Base-by-base conservation (phyloP, 1,140 invertebrate genomes). In the Dendroctonus ponderosae region DNA sequence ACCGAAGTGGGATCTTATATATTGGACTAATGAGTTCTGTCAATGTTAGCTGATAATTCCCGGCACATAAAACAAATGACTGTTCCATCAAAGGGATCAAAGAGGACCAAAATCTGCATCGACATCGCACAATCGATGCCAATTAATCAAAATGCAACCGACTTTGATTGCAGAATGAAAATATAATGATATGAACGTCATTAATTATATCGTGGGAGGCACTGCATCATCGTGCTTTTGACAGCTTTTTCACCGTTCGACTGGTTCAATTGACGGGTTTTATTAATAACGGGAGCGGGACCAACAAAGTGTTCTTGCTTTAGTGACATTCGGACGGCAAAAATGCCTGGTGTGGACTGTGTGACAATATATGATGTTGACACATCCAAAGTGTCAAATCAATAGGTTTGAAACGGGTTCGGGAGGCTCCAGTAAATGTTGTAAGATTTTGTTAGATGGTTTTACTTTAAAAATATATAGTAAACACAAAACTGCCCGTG, bases 141-240 rank as follows among this genome's bases (percentile, higher is more conserved):
- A 67, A 75, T 75, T 75, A 75, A 75, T 75, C 74, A 74, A 74
- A 73, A 72, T 66, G 49, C 9, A 14, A n/a, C 70, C 73, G 72
- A 67, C 72, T 71, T 72, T 69, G 71, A 74, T 74, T 71, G 69
- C 62, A 48, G 61, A 72, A 74, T 74, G 72, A 74, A 72, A 74
- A 75, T 74, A 73, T 73, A 72, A 72, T 72, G 71, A 68, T 74
- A 72, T 74, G 71, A 71, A 70, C 68, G 69, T 66, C 72, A 75
- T 74, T 75, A 75, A 75, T 75, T 75, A 74, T 71, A 70, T 62
- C 72, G 71, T 71, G 26, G 14, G 59, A 14, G 11, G 42, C 39
- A 39, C n/a, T 49, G 56, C 53, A 58, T 12, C 53, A 41, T 51
- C 53, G 56, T 58, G 56, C 53, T 65, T 65, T 65, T 65, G 63